Conservation (phyloP, 2,888 invertebrate genomes). For the Digitonthophagus gazella region DNA sequence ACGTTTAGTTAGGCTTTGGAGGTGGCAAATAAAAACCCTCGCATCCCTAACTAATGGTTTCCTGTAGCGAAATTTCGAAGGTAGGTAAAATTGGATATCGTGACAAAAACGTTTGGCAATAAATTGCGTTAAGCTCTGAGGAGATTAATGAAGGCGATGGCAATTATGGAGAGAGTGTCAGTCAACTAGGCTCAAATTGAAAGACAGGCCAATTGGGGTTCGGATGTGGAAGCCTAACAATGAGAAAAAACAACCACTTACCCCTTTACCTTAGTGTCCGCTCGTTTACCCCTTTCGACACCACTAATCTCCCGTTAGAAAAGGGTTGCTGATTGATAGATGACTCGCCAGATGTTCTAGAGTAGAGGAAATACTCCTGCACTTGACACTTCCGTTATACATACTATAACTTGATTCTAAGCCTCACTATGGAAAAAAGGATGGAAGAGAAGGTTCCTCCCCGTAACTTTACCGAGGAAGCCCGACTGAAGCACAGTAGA, state of each 20-base stretch:
- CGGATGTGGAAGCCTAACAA: not conserved
- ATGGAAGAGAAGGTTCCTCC: too few relatives aligned
- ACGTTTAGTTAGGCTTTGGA: constrained; percentile 11
- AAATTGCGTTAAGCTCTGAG: not conserved
- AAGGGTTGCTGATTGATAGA: constrained; percentile 39
- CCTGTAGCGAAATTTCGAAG: not conserved
- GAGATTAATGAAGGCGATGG: not conserved
- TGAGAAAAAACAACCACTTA: constrained; percentile 10
- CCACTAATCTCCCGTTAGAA: not conserved
- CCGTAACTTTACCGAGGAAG: too few relatives aligned
- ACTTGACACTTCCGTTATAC: constrained; percentile 47
- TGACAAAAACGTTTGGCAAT: not conserved
- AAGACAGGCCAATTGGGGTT: not conserved
- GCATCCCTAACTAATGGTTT: not conserved
- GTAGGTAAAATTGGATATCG: not conserved
- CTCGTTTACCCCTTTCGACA: constrained; percentile 27
- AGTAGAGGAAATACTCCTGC: constrained; percentile 47
- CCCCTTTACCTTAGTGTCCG: constrained; percentile 25
- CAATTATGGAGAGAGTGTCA: constrained; percentile 1
- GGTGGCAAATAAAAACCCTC: not conserved
- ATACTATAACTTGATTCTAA: not conserved
- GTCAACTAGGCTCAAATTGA: constrained; percentile 7
- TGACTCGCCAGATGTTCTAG: constrained; percentile 40
- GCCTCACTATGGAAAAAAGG: too few relatives aligned
- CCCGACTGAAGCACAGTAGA: too few relatives aligned